Percentiles rank a stretch among this genome's conserved stretches.
phyloP scores from a whole-genome alignment of 2,113 vertebrate genomes.

The Oreochromis aureus region DNA sequence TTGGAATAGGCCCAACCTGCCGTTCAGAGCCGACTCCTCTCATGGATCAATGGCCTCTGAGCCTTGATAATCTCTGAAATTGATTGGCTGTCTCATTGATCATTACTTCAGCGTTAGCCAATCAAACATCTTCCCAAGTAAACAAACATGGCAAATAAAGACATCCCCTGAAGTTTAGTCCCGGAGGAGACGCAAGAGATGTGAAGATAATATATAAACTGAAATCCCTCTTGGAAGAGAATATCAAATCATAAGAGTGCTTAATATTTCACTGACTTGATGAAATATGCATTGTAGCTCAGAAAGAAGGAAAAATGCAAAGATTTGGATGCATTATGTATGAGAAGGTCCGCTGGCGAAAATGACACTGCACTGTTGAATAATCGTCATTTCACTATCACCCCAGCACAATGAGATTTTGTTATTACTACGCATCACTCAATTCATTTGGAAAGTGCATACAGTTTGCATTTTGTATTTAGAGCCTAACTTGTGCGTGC shows the following conservation, averaged over 20 bases:
- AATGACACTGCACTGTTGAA: conserved; percentile 65
- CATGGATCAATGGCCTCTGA: conserved; percentile 50
- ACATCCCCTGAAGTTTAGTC: conserved; percentile 20
- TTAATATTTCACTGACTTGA: conserved; percentile 71
- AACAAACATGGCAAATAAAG: conserved; percentile 49
- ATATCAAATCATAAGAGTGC: conserved; percentile 70
- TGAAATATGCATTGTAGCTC: conserved; percentile 73
- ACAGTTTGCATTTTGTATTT: conserved; percentile 47
- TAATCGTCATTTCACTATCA: conserved; percentile 63
- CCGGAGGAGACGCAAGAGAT: background rate
- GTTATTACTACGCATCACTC: conserved; percentile 53
- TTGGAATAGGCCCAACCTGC: conserved; percentile 25
- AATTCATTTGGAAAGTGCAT: conserved; percentile 54
- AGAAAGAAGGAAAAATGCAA: conserved; percentile 67
- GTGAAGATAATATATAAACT: conserved; percentile 38
- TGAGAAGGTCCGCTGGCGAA: conserved; percentile 63
- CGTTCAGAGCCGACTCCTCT: background rate
- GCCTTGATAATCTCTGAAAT: conserved; percentile 58
- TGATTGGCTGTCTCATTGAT: conserved; percentile 52
- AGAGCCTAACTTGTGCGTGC: background rate
- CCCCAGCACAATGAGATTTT: conserved; percentile 50
- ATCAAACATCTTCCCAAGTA: conserved; percentile 44
- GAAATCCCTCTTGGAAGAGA: conserved; percentile 57
- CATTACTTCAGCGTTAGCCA: conserved; percentile 40
- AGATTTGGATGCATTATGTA: conserved; percentile 70